Evolutionary conservation across 2,797 vertebrate genomes (phyloP), one percentile per base, ranked within the genome.

Genomic region (Platyrinchus mystaceus): DNA sequence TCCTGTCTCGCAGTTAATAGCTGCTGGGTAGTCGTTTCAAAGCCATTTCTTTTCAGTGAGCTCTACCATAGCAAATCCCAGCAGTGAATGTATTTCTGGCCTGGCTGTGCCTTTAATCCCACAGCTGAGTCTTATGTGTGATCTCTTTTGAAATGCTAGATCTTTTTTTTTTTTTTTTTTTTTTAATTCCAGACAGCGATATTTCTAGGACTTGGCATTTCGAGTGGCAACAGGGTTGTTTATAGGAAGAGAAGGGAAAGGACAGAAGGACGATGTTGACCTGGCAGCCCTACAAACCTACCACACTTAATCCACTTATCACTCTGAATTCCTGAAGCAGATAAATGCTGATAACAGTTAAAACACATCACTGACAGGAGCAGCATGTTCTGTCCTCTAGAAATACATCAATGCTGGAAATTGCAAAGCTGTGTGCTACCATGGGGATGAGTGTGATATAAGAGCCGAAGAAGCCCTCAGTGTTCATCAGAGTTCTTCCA

Each of bases 31-130:
- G 93, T 94, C 30, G 4, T 96, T 94, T 96, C 94, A 97, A 97
- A 97, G 93, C 95, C 93, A 88, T 96, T 95, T 96, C 94, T 96
- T 96, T 96, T 96, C 91, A 94, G 87, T 6, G 3, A 90, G 94
- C 87, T 91, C 83, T 93, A 95, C 94, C 94, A 90, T 94, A 94
- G 95, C 96, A 95, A 96, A 96, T 97, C 94, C 94, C 93, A 94
- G 93, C 91, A 96, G 87, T 76, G 91, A 96, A 93, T 84, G 91
- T 95, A 94, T 91, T 96, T 94, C 96, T 94, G 93, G 96, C 83
- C 93, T 63, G 87, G 56, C 64, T 21, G 4, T 95, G 83, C 87
- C 74, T 94, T 60, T 95, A 96, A 96, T 96, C 96, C 95, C 80
- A 79, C 89, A 95, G 89, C 87, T 81, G 85, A 91, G 87, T 89